Evolutionary conservation across 2,113 vertebrate species (phyloP).

Genomic region (Microtus ochrogaster): DNA sequence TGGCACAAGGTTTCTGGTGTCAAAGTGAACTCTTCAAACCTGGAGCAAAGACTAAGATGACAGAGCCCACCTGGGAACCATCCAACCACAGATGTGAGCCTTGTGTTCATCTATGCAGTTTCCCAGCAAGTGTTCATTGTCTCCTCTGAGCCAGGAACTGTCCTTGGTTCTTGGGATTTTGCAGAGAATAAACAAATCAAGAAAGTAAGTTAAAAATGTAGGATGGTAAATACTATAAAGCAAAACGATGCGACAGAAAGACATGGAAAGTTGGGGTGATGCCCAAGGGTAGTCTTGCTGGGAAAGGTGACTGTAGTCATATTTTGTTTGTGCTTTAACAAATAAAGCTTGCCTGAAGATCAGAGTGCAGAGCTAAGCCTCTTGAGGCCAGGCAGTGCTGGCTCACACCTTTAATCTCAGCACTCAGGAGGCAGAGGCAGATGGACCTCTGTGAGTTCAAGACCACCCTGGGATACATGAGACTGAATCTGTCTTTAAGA

Average conservation of each 20-base stretch:
- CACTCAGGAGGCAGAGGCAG: too few species aligned
- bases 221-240: neutral
- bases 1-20: neutral
- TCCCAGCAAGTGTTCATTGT: neutral
- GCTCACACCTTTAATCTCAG: too few species aligned
- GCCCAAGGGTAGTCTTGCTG: neutral
- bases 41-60: neutral
- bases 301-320: neutral
- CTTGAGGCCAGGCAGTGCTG: too few species aligned
- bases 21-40: neutral
- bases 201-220: neutral
- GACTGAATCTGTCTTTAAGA: too few species aligned
- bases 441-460: too few species aligned
- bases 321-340: too few species aligned
- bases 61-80: neutral
- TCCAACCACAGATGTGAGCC: neutral
- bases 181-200: neutral
- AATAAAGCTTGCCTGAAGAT: too few species aligned
- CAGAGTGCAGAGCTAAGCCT: too few species aligned
- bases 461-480: too few species aligned
- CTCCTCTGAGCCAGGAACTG: neutral
- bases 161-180: neutral
- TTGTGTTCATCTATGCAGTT: neutral
- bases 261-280: neutral
- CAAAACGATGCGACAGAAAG: neutral